Base-by-base conservation (phyloP, 2,888 invertebrate species). In the Eugnorisma glareosa region DNA sequence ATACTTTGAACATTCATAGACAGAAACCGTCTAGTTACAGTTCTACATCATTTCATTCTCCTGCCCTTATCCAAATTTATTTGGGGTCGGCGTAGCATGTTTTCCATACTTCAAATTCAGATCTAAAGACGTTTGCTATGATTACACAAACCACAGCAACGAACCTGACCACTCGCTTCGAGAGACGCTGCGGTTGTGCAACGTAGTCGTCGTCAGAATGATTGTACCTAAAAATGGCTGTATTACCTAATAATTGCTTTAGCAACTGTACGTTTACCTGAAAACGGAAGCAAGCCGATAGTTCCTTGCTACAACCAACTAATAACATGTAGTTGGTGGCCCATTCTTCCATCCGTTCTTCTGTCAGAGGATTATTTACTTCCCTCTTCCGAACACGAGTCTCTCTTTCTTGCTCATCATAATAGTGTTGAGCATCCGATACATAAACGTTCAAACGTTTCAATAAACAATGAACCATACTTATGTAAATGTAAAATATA, bases 311-410 rank as follows among this genome's bases (percentile, higher is more conserved):
- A 5, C 76, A 76, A 31, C 18, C 8, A n/a, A 67, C 67, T 77
- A 77, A 61, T 31, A 67, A 61, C 61, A 77, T 61, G 13, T 77
- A 77, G 24, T 77, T 77, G 11, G 15, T 67, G 10, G 77, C 77
- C 77, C 77, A 77, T 31, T 77, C 35, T 18, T 51, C 43, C 3
- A 63, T 13, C 18, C 40, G 35, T 13, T 61, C 35, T 31, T 51
- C 43, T 7, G 67, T 61, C n/a, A 61, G 40, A 13, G 31, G 40
- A 51, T 51, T 28, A 15, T 51, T 67, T 7, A 3, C 31, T 43
- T 40, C 18, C 3, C 15, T 31, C 5, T 3, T 40, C 4, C 13
- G 8, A 37, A 35, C 18, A 24, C 1, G 2, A 43, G 4, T n/a
- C 2, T 45, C 18, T 10, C 28, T 35, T 21, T 77, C 77, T 67